These are phyloP conservation scores for Drosophila barbarae DNA, from an alignment of 2,888 invertebrate species.

Conservation along the genomic window DNA sequence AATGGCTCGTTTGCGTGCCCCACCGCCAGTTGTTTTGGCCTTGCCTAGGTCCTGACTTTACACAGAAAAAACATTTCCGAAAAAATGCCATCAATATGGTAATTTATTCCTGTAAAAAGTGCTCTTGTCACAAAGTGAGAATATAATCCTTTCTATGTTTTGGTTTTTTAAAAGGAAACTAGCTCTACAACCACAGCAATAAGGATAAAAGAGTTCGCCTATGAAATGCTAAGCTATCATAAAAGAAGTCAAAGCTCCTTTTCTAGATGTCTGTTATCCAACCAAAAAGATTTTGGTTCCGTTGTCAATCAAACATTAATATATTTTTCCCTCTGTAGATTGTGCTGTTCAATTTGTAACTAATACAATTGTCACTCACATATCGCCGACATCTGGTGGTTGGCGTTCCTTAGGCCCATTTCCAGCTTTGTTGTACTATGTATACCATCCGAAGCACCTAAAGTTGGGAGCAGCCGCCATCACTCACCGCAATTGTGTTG, in stretches of 20 bases:
- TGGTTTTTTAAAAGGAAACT: no score
- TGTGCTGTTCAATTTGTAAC: constrained; percentile 59
- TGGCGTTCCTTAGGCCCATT: constrained; percentile 21
- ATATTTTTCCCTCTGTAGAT: constrained; percentile 4
- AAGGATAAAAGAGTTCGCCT: no score
- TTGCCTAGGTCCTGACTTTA: constrained; percentile 14
- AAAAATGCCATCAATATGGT: not conserved
- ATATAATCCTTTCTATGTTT: not conserved
- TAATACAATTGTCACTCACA: constrained; percentile 70
- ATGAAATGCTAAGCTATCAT: no score
- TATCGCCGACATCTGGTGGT: constrained; percentile 55
- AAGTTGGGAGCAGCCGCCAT: constrained; percentile 42
- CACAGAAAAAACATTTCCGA: constrained; percentile 8
- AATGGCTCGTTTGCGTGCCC: constrained; percentile 65
- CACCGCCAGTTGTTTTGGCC: constrained; percentile 28
- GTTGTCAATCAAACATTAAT: not conserved
- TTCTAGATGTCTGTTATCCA: not conserved
- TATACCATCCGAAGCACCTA: constrained; percentile 10
- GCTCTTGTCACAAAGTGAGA: not conserved
- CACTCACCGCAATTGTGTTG: constrained; percentile 69
- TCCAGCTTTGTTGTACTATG: not conserved
- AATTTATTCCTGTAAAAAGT: not conserved
- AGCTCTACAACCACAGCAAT: no score
- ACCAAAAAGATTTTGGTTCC: not conserved
- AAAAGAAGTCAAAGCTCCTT: no score